Evolutionary conservation across 1,140 invertebrate species (phyloP).

Genomic region (Drosophila neocordata): DNA sequence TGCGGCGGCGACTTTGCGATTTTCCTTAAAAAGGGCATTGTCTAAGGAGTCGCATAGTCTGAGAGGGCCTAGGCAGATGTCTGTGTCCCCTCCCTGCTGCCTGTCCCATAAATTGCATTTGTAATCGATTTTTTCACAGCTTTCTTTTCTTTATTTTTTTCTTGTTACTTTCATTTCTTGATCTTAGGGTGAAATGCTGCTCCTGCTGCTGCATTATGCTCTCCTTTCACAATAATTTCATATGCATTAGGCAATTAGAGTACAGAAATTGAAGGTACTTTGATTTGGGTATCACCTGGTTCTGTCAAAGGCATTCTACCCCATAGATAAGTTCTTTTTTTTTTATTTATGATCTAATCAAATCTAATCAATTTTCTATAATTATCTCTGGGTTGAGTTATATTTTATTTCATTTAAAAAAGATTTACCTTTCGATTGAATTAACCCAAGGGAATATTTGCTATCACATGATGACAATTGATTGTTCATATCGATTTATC

Average conservation of each 20-base stretch:
- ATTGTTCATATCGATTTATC: background rate
- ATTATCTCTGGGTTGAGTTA: constrained; percentile 48
- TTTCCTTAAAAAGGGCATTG: constrained; percentile 31
- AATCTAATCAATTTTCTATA: constrained; percentile 64
- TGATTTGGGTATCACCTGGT: constrained; percentile 30
- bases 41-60: constrained; percentile 11
- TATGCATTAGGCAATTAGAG: constrained; percentile 67
- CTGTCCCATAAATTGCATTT: constrained; percentile 72
- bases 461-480: background rate
- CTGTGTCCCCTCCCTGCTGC: constrained; percentile 20
- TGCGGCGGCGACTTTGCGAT: constrained; percentile 56
- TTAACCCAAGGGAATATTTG: background rate
- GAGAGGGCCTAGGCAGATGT: constrained; percentile 33
- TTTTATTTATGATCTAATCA: constrained; percentile 51
- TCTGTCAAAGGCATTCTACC: constrained; percentile 2
- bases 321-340: constrained; percentile 12
- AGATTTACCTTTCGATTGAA: background rate
- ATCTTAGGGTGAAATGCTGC: constrained; percentile 31
- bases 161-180: constrained; percentile 9
- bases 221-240: constrained; percentile 50
- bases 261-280: constrained; percentile 25
- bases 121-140: constrained; percentile 53
- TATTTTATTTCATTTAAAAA: constrained; percentile 17
- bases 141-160: background rate
- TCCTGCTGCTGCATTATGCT: constrained; percentile 7